Evolutionary conservation across 2,113 vertebrate species (phyloP).

Genomic region (Prionailurus bengalensis): DNA sequence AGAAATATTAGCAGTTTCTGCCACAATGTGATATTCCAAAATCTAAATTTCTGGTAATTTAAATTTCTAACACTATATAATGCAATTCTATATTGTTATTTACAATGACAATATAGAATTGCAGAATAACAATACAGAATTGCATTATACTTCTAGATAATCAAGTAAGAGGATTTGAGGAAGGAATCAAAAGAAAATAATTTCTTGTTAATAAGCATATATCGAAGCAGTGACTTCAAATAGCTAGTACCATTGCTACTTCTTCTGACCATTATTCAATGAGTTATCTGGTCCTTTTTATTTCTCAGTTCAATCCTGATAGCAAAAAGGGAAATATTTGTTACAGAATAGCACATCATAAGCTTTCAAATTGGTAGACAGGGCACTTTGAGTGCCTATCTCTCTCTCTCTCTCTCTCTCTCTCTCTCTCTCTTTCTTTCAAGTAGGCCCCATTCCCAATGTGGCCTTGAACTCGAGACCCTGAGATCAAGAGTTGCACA

Average conservation of each 20-base stretch:
- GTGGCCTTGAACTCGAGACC: too few relatives aligned
- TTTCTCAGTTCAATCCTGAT: background rate
- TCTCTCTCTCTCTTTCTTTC: too few relatives aligned
- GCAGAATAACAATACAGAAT: background rate
- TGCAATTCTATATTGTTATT: too few relatives aligned
- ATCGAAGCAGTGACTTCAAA: background rate
- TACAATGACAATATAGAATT: background rate
- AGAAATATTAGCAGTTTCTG: background rate
- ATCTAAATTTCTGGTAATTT: background rate
- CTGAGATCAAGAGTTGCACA: too few relatives aligned
- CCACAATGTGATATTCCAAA: background rate
- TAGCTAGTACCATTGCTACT: background rate
- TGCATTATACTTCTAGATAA: background rate
- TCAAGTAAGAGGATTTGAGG: background rate
- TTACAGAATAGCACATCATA: background rate
- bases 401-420: too few relatives aligned
- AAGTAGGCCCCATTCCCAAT: too few relatives aligned
- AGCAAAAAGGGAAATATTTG: background rate
- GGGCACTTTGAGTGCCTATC: too few relatives aligned
- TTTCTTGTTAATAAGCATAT: background rate
- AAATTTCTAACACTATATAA: too few relatives aligned
- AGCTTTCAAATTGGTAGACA: background rate
- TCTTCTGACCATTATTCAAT: background rate
- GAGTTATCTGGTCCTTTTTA: background rate
- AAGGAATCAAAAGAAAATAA: background rate